Percentiles rank a stretch among this genome's conserved stretches.
Conservation (phyloP, 2,888 invertebrate genomes). For the Amblyjoppa proteus region DNA sequence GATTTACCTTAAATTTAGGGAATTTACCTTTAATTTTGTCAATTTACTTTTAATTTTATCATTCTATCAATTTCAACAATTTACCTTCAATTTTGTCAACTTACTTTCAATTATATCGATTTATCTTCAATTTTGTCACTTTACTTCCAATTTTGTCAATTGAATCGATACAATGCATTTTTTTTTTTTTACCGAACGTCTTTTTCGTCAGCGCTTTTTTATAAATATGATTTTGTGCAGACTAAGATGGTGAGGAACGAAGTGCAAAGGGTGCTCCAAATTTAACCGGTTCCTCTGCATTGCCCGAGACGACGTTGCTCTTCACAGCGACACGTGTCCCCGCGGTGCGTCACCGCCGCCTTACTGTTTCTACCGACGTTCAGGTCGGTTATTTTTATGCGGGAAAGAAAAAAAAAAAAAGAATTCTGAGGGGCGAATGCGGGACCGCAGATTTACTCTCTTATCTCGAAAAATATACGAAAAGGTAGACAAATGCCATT, state of each 20-base stretch:
- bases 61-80: no score
- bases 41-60: no score
- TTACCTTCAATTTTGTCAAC: no score
- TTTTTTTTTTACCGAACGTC: no score
- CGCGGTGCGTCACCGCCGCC: background rate
- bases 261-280: background rate
- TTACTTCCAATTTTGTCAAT: no score
- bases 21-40: no score
- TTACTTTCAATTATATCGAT: no score
- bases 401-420: slow-evolving; percentile 5
- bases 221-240: background rate
- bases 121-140: no score
- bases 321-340: background rate
- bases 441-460: slow-evolving; percentile 51
- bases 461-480: slow-evolving; percentile 58
- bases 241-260: background rate
- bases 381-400: slow-evolving; percentile 56
- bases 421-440: slow-evolving; percentile 5
- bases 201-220: background rate
- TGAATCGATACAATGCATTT: no score
- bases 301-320: background rate
- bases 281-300: slow-evolving; percentile 2
- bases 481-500: slow-evolving; percentile 62
- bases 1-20: no score
- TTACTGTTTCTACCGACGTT: slow-evolving; percentile 26